Evolutionary conservation across 2,888 invertebrate genomes (phyloP).

Genomic region (Smittia sp.): DNA sequence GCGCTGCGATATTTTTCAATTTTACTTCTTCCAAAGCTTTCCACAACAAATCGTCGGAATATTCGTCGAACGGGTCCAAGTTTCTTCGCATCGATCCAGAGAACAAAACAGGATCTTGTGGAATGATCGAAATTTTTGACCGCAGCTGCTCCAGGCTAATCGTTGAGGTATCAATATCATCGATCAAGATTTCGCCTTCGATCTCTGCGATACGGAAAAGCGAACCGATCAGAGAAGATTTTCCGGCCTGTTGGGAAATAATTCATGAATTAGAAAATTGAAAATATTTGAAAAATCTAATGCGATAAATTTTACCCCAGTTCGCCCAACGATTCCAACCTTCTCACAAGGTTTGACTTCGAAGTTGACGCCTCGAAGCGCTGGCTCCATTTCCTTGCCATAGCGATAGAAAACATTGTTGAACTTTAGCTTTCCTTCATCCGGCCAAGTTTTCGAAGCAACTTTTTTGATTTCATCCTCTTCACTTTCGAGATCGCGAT

Average conservation of each 20-base stretch:
- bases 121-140: constrained; percentile 63
- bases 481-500: constrained; percentile 59
- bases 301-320: constrained; percentile 51
- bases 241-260: constrained; percentile 61
- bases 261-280: neutral
- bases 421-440: constrained; percentile 56
- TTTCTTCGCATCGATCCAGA: constrained; percentile 60
- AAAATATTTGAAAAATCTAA: neutral
- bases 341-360: constrained; percentile 57
- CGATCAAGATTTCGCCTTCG: constrained; percentile 67
- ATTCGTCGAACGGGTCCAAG: constrained; percentile 72
- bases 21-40: constrained; percentile 69
- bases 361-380: constrained; percentile 68
- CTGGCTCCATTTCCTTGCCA: constrained; percentile 75
- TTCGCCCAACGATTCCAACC: constrained; percentile 62
- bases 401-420: constrained; percentile 63
- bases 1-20: constrained; percentile 56
- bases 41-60: constrained; percentile 68
- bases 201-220: constrained; percentile 59
- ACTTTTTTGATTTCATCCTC: constrained; percentile 45
- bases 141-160: constrained; percentile 63
- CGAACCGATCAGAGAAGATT: constrained; percentile 66
- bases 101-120: constrained; percentile 57
- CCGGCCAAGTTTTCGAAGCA: constrained; percentile 54
- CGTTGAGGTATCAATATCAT: constrained; percentile 60